A percentile compares a stretch with the other conserved stretches of the same genome.
Conservation (phyloP, 1,140 invertebrate genomes). For the Drosophila miranda region DNA sequence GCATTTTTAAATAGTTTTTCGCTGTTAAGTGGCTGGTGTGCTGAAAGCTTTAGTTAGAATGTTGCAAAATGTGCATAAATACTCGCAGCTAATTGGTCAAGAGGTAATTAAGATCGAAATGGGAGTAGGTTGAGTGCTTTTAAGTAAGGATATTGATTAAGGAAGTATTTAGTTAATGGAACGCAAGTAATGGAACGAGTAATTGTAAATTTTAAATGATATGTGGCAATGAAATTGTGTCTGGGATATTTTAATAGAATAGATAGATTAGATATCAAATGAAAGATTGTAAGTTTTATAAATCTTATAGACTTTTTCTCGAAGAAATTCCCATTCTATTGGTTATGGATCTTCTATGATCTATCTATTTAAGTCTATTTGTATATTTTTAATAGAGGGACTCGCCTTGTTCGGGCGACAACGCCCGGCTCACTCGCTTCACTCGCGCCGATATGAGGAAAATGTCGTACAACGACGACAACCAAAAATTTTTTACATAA, state of each 20-base stretch:
- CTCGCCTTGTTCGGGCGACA: too few species aligned
- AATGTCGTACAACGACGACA: too few species aligned
- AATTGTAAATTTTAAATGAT: not conserved
- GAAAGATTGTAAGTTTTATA: not conserved
- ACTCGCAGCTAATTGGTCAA: conserved; percentile 29
- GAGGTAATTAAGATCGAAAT: conserved; percentile 35
- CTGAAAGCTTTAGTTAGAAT: conserved; percentile 48
- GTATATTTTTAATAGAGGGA: too few species aligned
- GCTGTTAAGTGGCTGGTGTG: conserved; percentile 28
- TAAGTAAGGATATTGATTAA: not conserved
- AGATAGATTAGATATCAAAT: too few species aligned
- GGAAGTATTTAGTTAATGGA: conserved; percentile 41
- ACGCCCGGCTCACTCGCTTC: too few species aligned
- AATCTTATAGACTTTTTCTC: conserved; percentile 1
- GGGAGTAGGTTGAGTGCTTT: conserved; percentile 3
- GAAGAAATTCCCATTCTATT: too few species aligned
- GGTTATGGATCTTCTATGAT: too few species aligned
- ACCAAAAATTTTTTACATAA: too few species aligned
- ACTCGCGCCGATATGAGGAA: too few species aligned
- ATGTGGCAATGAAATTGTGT: too few species aligned
- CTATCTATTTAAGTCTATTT: too few species aligned
- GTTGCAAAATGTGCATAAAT: conserved; percentile 35
- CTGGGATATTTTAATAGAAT: not conserved
- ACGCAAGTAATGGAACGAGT: not conserved
- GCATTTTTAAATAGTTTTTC: conserved; percentile 64